Evolutionary conservation across 2,113 vertebrate genomes (phyloP), one percentile per base, ranked within the genome.

Genomic region (Daboia siamensis): DNA sequence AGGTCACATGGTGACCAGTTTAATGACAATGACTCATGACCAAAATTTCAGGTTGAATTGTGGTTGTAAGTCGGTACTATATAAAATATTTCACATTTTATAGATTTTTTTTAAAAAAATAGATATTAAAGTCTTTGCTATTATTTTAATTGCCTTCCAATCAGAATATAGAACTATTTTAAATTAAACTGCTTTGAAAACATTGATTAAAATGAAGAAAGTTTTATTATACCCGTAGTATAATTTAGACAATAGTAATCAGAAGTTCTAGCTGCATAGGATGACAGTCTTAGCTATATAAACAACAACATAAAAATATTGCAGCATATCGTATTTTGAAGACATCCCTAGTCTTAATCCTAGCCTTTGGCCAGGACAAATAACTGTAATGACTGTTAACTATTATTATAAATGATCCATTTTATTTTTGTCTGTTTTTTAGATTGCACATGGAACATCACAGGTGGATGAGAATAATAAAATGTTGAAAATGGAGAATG

Each of bases 281-380:
- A 74, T 39, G n/a, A 33, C n/a, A n/a, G 54, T 6, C 26, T 48
- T 90, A 39, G 7, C 1, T 84, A 46, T 13, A n/a, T 92, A 88
- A 9, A 90, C 17, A 12, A 48, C 39, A 94, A 57, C 51, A 90
- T 20, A 88, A 24, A 93, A 95, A 26, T 2, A 48, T 6, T 0
- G 87, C 56, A 92, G 3, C 23, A 93, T 11, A 64, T 61, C 33
- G 51, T 92, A 91, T 94, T 92, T 59, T 8, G n/a, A 48, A 33
- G 46, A 46, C 84, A 44, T 15, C 74, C 46, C 94, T 94, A 93
- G 46, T 87, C 29, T 23, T 23, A 93, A 80, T 90, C 39, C 2
- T 29, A 33, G n/a, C 21, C 39, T 3, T 29, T 61, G 56, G 26
- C 15, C 51, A 54, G 64, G 3, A 33, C 26, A 90, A 55, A 80